phyloP scores from a whole-genome alignment of 1,140 invertebrate species.

The Cydia strobilella region DNA sequence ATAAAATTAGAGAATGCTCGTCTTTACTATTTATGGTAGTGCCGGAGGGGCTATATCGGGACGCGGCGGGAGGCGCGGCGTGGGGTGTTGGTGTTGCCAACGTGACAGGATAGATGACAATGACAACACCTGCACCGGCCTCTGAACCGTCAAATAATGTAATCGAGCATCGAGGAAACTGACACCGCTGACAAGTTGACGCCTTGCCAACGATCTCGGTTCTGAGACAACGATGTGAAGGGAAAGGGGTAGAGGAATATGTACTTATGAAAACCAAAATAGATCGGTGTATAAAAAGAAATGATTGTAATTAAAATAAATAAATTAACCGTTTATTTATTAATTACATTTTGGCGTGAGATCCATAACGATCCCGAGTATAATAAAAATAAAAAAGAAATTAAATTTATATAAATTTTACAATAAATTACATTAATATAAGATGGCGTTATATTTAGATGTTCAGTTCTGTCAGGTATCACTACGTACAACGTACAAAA shows the following conservation, averaged over 20 bases:
- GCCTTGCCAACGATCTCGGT: not conserved
- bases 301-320: conserved; percentile 79
- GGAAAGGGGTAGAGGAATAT: conserved; percentile 42
- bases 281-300: conserved; percentile 77
- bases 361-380: conserved; percentile 78
- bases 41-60: conserved; percentile 59
- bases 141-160: conserved; percentile 11
- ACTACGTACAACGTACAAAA: conserved; percentile 78
- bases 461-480: conserved; percentile 79
- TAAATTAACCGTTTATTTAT: conserved; percentile 80
- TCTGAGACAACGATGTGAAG: not conserved
- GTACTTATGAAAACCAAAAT: conserved; percentile 68
- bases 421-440: conserved; percentile 79
- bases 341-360: conserved; percentile 78
- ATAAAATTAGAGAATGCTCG: conserved; percentile 73
- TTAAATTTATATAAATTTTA: conserved; percentile 80
- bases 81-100: not conserved
- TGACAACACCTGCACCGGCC: not conserved
- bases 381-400: conserved; percentile 79
- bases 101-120: not conserved
- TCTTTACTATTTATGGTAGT: conserved; percentile 78
- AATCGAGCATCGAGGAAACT: conserved; percentile 32
- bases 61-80: conserved; percentile 22
- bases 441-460: conserved; percentile 77
- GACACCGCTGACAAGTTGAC: conserved; percentile 35